Conservation (phyloP, 2,113 vertebrate genomes). For the Vulpes vulpes region DNA sequence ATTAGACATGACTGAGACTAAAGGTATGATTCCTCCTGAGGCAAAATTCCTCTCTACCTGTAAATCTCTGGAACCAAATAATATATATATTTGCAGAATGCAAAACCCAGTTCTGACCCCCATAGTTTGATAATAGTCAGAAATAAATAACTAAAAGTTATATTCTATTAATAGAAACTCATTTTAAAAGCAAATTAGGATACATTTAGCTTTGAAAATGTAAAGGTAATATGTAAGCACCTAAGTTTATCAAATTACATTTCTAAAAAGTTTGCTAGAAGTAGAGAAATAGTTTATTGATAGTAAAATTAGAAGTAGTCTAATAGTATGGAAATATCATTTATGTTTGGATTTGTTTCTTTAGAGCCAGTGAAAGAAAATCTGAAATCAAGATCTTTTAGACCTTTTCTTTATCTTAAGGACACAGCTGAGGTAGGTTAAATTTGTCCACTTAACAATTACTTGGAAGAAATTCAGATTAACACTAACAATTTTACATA, state of each 20-base stretch:
- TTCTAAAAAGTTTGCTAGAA: not conserved
- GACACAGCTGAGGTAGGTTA: conserved; percentile 66
- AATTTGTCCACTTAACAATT: conserved; percentile 34
- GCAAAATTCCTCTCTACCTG: not conserved
- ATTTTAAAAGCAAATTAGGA: conserved; percentile 50
- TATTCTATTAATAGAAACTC: not conserved
- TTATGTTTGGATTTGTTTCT: conserved; percentile 66
- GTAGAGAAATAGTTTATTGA: conserved; percentile 22
- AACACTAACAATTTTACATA: not conserved
- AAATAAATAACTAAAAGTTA: not conserved
- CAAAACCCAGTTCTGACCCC: not conserved
- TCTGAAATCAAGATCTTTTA: conserved; percentile 22
- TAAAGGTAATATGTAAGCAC: not conserved
- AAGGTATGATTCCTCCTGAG: not conserved
- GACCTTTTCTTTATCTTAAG: conserved; percentile 65
- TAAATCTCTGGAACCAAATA: not conserved
- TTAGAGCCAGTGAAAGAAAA: conserved; percentile 65
- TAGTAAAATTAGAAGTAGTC: conserved; percentile 15
- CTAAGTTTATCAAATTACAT: conserved; percentile 21
- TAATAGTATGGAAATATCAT: conserved; percentile 1
- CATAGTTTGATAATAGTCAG: not conserved
- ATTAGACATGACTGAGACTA: not conserved
- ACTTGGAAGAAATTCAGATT: not conserved
- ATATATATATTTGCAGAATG: not conserved
- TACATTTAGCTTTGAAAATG: conserved; percentile 33